phyloP scores from a whole-genome alignment of 1,140 invertebrate genomes.

The Nylanderia fulva region DNA sequence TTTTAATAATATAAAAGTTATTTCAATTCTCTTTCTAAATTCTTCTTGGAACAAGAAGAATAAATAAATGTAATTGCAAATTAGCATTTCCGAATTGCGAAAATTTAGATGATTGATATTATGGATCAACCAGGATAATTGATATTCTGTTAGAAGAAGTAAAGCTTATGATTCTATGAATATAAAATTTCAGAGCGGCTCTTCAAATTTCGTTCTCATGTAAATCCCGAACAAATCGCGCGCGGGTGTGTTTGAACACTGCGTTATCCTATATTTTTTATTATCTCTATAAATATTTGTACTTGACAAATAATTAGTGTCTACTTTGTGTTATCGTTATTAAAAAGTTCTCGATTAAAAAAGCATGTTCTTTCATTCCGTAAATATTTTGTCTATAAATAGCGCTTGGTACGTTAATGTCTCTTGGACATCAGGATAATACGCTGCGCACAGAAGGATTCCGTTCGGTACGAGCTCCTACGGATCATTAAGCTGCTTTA shows the following conservation, averaged over 20 bases:
- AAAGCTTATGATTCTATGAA: not conserved
- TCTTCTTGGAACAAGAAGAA: not conserved
- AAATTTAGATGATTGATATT: slow-evolving; percentile 8
- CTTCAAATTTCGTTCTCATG: not conserved
- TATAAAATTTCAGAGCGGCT: not conserved
- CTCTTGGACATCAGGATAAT: slow-evolving; percentile 15
- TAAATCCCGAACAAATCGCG: not conserved
- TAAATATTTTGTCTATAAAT: slow-evolving; percentile 31
- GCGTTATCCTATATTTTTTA: not conserved
- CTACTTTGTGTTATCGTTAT: not conserved
- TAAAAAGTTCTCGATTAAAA: slow-evolving; percentile 35
- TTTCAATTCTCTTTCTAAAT: not conserved
- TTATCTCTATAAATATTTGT: not conserved
- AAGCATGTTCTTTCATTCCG: slow-evolving; percentile 16
- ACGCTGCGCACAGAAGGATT: slow-evolving; percentile 19
- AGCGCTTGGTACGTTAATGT: slow-evolving; percentile 38
- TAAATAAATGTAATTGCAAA: not conserved
- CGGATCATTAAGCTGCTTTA: slow-evolving; percentile 59
- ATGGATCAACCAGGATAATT: not conserved
- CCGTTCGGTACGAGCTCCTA: slow-evolving; percentile 27
- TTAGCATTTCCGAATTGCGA: slow-evolving; percentile 8
- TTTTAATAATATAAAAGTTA: not conserved
- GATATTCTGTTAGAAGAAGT: not conserved
- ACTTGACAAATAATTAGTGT: not conserved
- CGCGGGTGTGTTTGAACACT: not conserved